These are phyloP conservation scores for Progne subis DNA, from an alignment of 2,113 vertebrate species.

Conservation along the genomic window DNA sequence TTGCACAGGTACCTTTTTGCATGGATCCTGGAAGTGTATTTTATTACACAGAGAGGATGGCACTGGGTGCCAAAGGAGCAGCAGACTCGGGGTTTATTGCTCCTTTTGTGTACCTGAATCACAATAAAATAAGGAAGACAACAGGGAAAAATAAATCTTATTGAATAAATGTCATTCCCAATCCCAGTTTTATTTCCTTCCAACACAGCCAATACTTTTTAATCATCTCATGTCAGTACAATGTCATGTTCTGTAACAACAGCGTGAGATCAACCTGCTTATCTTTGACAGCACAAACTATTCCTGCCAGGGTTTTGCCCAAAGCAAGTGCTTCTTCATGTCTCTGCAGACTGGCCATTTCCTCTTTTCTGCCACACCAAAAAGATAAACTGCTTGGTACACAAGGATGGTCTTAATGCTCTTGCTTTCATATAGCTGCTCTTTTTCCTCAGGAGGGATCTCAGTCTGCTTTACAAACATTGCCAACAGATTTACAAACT, in stretches of 20 bases:
- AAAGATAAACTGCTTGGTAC: neutral
- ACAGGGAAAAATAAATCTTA: neutral
- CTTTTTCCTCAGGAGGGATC: slow-evolving; percentile 14
- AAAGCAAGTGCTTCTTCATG: neutral
- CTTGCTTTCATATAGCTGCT: slow-evolving; percentile 19
- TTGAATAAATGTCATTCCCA: neutral
- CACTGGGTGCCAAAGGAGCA: neutral
- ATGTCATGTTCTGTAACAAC: neutral
- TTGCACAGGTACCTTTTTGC: neutral
- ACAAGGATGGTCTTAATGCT: neutral
- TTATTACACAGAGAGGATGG: neutral
- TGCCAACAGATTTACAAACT: slow-evolving; percentile 41
- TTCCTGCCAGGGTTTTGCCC: neutral
- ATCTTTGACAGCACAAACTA: slow-evolving; percentile 1
- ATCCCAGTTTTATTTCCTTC: neutral
- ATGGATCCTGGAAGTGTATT: neutral
- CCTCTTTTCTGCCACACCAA: neutral
- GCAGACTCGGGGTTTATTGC: neutral
- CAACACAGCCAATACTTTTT: neutral
- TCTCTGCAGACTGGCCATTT: neutral
- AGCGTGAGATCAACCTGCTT: neutral
- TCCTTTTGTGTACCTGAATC: neutral
- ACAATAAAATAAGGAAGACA: neutral
- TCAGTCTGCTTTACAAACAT: neutral
- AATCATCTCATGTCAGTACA: neutral